A percentile compares a stretch with the other conserved stretches of the same genome.
Evolutionary conservation across 2,888 invertebrate species (phyloP).

Genomic region (Eupithecia dodoneata): DNA sequence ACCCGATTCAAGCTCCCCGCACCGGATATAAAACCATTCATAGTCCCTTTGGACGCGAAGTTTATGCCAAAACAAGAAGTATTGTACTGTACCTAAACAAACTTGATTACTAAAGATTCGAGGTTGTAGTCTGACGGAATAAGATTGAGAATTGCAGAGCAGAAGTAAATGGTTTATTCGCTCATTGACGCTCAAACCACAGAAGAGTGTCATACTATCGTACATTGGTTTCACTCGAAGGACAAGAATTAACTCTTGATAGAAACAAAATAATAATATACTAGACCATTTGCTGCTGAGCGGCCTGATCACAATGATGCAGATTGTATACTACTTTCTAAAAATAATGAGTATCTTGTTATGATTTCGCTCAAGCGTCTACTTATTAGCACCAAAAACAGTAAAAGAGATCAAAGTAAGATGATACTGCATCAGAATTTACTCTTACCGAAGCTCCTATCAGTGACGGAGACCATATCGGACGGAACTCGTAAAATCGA

Average conservation of each 20-base stretch:
- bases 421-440: background rate
- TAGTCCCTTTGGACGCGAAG: constrained; percentile 68
- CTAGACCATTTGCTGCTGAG: background rate
- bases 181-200: constrained; percentile 65
- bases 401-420: background rate
- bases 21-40: constrained; percentile 75
- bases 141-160: constrained; percentile 53
- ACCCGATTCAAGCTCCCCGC: constrained; percentile 65
- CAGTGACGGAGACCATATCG: constrained; percentile 49
- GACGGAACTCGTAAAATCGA: constrained; percentile 76
- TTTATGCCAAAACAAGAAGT: constrained; percentile 73
- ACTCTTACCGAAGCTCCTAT: background rate
- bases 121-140: constrained; percentile 40
- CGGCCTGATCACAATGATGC: background rate
- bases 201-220: constrained; percentile 15
- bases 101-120: constrained; percentile 40
- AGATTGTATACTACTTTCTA: background rate
- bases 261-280: background rate
- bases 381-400: background rate
- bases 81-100: constrained; percentile 54
- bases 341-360: background rate
- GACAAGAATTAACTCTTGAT: background rate
- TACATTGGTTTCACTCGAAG: constrained; percentile 20
- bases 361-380: background rate
- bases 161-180: constrained; percentile 53